phyloP scores from a whole-genome alignment of 2,113 vertebrate genomes.

The Jacana jacana region DNA sequence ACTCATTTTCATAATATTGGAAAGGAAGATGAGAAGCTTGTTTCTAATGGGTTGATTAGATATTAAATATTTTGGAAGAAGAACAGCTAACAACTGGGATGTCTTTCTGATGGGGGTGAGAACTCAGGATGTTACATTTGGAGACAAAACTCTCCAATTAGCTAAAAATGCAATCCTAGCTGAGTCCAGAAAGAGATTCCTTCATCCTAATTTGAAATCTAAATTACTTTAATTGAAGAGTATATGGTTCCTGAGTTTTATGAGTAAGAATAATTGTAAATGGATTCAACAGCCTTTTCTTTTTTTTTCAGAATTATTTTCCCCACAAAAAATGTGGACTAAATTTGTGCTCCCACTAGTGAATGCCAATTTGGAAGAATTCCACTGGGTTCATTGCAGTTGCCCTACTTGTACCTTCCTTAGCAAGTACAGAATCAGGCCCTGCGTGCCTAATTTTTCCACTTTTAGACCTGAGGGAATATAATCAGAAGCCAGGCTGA shows the following conservation, averaged over 20 bases:
- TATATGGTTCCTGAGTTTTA: neutral
- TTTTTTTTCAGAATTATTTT: neutral
- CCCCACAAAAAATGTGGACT: neutral
- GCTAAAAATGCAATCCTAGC: neutral
- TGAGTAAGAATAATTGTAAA: constrained; percentile 3
- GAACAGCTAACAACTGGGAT: neutral
- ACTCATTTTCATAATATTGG: neutral
- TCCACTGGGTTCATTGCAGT: neutral
- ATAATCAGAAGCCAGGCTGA: neutral
- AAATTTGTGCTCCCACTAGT: neutral
- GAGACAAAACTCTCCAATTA: neutral
- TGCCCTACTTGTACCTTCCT: neutral
- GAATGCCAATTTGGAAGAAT: neutral
- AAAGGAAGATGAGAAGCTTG: neutral
- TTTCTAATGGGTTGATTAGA: neutral
- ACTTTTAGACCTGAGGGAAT: neutral
- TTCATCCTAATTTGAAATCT: constrained; percentile 3
- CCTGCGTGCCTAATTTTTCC: neutral
- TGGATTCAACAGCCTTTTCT: neutral
- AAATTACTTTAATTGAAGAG: neutral
- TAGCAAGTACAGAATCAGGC: neutral
- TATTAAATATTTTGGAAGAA: neutral
- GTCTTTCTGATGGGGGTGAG: neutral
- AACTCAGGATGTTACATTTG: neutral
- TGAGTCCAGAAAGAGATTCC: neutral